phyloP scores from a whole-genome alignment of 2,888 invertebrate species.

The Parapristionchus giblindavisi region DNA sequence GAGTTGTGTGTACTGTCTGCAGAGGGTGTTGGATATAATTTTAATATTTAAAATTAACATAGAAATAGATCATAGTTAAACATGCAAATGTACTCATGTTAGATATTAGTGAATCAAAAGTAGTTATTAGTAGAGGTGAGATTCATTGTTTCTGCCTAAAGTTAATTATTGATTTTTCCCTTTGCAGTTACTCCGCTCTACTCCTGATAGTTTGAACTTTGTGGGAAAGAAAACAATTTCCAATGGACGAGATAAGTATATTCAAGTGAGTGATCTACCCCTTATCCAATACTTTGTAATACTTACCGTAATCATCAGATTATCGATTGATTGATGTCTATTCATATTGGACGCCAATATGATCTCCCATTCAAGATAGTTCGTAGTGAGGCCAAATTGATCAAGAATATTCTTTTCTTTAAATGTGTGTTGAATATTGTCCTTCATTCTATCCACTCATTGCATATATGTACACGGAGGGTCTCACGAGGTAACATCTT shows the following conservation, averaged over 20 bases:
- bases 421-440: slow-evolving; percentile 38
- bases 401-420: slow-evolving; percentile 65
- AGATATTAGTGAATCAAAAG: too few species aligned
- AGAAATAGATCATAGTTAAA: too few species aligned
- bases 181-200: slow-evolving; percentile 37
- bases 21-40: too few species aligned
- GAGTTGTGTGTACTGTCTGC: too few species aligned
- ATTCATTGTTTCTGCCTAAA: too few species aligned
- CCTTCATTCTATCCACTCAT: slow-evolving; percentile 73
- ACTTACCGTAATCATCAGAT: too few species aligned
- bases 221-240: slow-evolving; percentile 37
- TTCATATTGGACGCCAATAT: slow-evolving; percentile 49
- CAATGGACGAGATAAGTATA: slow-evolving; percentile 36
- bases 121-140: too few species aligned
- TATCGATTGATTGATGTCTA: too few species aligned
- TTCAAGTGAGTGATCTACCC: slow-evolving; percentile 29
- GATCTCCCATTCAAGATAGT: slow-evolving; percentile 71
- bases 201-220: slow-evolving; percentile 40
- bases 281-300: background rate
- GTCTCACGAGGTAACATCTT: slow-evolving; percentile 50
- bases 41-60: too few species aligned
- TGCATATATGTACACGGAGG: slow-evolving; percentile 71
- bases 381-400: slow-evolving; percentile 72
- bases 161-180: background rate
- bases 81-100: too few species aligned